phyloP scores from a whole-genome alignment of 1,140 invertebrate species.

The Meteorus sp. region DNA sequence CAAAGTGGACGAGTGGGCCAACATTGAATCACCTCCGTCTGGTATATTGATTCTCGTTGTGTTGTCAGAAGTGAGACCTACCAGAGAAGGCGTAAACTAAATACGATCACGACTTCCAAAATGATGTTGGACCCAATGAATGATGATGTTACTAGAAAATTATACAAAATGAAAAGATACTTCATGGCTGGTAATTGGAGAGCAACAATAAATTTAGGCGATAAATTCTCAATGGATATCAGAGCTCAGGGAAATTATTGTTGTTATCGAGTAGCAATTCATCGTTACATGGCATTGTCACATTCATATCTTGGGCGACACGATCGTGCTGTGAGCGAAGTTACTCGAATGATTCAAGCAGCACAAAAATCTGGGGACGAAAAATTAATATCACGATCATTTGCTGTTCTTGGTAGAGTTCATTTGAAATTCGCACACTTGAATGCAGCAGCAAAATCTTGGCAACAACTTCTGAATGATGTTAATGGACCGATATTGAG shows the following conservation, averaged over 20 bases:
- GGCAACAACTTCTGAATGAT: slow-evolving; percentile 35
- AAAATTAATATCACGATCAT: slow-evolving; percentile 28
- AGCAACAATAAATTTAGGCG: slow-evolving; percentile 28
- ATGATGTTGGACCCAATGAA: slow-evolving; percentile 28
- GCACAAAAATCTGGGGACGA: slow-evolving; percentile 31
- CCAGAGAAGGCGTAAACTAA: background rate
- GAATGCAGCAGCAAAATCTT: slow-evolving; percentile 33
- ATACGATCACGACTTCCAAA: slow-evolving; percentile 22
- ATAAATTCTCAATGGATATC: slow-evolving; percentile 30
- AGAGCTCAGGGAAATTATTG: slow-evolving; percentile 23
- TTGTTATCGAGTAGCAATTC: slow-evolving; percentile 30
- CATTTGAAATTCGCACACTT: slow-evolving; percentile 45
- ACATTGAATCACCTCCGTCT: slow-evolving; percentile 13
- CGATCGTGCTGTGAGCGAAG: slow-evolving; percentile 37
- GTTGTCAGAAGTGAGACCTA: slow-evolving; percentile 19
- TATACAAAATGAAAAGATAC: slow-evolving; percentile 29
- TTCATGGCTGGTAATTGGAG: slow-evolving; percentile 33
- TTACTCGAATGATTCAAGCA: slow-evolving; percentile 32
- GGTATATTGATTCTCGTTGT: slow-evolving; percentile 38
- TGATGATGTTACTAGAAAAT: slow-evolving; percentile 16
- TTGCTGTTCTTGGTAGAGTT: slow-evolving; percentile 40
- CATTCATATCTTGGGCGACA: slow-evolving; percentile 38
- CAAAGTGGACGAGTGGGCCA: background rate
- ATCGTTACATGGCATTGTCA: slow-evolving; percentile 36
- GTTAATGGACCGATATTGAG: slow-evolving; percentile 33